These are phyloP conservation scores for Oreochromis mossambicus DNA, from an alignment of 2,797 vertebrate species.

Conservation along the genomic window DNA sequence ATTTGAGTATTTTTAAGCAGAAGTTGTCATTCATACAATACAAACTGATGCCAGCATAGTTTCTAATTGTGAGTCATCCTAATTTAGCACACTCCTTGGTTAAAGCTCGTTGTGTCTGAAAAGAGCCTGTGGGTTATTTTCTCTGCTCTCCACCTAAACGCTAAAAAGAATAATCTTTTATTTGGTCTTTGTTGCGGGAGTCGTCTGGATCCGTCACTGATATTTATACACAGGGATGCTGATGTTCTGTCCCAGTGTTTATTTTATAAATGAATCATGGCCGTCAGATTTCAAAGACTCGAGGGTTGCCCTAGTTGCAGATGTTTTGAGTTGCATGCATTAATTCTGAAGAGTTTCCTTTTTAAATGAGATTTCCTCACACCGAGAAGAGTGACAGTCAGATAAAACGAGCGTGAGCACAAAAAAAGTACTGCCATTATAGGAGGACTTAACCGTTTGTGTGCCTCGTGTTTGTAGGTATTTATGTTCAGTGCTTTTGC, in stretches of 20 bases:
- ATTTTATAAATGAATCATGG: slow-evolving; percentile 46
- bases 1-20: not conserved
- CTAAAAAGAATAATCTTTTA: not conserved
- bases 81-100: not conserved
- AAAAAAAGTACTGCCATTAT: not conserved
- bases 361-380: not conserved
- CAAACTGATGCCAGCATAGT: not conserved
- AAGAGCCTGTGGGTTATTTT: not conserved
- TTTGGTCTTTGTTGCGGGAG: not conserved
- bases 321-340: slow-evolving; percentile 26
- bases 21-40: not conserved
- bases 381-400: not conserved
- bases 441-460: not conserved
- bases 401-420: not conserved
- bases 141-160: not conserved
- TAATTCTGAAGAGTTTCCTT: slow-evolving; percentile 18
- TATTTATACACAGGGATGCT: slow-evolving; percentile 8
- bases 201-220: not conserved
- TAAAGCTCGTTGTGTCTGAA: not conserved
- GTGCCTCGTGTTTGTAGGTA: not conserved
- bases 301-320: slow-evolving; percentile 28
- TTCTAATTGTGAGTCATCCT: not conserved
- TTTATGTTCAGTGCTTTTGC: not conserved
- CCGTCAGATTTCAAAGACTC: slow-evolving; percentile 44
- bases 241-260: slow-evolving; percentile 27